Conservation (phyloP, 2,888 invertebrate species). For the Amphipyra tragopoginis region DNA sequence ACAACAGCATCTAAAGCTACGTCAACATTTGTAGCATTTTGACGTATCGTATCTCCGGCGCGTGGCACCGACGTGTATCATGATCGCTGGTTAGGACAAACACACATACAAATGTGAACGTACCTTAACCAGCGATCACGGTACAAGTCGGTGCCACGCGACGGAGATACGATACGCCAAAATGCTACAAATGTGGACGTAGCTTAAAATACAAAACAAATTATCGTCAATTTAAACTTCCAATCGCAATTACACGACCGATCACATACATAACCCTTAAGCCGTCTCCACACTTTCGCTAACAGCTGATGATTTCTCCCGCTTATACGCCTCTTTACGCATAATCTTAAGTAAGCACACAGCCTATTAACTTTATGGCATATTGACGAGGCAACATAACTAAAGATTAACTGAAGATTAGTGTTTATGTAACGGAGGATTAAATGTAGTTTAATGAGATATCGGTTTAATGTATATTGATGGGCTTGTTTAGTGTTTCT, state of each 20-base stretch:
- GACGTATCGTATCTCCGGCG: no score
- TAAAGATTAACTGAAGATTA: conserved; percentile 66
- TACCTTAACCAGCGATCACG: no score
- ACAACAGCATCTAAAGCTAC: no score
- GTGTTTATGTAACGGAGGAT: conserved; percentile 46
- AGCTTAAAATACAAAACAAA: conserved; percentile 32
- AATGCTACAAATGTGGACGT: no score
- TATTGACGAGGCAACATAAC: conserved; percentile 60
- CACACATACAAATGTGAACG: no score
- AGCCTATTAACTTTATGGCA: conserved; percentile 54
- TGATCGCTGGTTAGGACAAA: no score
- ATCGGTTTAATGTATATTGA: conserved; percentile 23
- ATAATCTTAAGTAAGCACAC: conserved; percentile 48
- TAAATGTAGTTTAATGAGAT: conserved; percentile 42
- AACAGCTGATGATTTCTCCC: conserved; percentile 25
- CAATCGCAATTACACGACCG: conserved; percentile 26
- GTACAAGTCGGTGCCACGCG: no score
- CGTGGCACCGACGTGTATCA: no score
- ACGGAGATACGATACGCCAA: no score
- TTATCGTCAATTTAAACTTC: not conserved
- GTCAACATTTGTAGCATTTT: no score
- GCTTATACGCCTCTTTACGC: conserved; percentile 23
- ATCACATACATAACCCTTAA: conserved; percentile 44
- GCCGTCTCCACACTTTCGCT: conserved; percentile 45
- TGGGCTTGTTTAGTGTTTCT: conserved; percentile 22